phyloP scores from a whole-genome alignment of 2,888 invertebrate genomes.

The Ormyrus thymus region DNA sequence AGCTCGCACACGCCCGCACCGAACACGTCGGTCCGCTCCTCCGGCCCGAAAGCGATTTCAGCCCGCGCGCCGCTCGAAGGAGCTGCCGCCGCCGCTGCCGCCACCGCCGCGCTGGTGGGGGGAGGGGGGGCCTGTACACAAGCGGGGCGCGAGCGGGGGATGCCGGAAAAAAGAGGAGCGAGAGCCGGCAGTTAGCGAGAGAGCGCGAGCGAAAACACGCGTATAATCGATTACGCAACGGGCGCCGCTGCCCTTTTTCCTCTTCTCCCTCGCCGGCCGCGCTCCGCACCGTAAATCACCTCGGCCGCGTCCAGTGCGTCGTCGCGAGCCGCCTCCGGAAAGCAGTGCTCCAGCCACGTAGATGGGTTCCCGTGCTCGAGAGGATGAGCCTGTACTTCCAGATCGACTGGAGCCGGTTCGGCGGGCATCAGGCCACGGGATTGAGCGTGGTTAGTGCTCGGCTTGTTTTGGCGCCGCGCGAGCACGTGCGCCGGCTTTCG shows the following conservation, averaged over 20 bases:
- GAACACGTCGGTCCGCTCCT: too few relatives aligned
- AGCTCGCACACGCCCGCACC: constrained; percentile 15
- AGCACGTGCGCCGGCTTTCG: constrained; percentile 30
- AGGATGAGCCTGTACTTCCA: constrained; percentile 55
- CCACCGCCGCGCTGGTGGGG: too few relatives aligned
- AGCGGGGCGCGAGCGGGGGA: constrained; percentile 16
- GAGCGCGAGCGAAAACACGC: constrained; percentile 52
- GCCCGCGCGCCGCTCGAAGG: background rate
- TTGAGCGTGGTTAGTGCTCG: constrained; percentile 48
- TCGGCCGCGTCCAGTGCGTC: background rate
- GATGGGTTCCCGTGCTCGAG: too few relatives aligned
- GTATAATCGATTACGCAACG: constrained; percentile 49
- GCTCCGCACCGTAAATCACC: background rate
- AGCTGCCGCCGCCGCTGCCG: too few relatives aligned
- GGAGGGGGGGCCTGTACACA: too few relatives aligned
- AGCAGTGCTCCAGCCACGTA: too few relatives aligned
- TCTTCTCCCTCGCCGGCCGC: background rate
- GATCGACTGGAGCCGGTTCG: constrained; percentile 56
- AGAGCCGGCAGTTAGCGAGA: constrained; percentile 41
- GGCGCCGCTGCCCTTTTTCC: constrained; percentile 10
- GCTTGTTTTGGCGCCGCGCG: background rate
- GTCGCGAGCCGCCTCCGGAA: too few relatives aligned
- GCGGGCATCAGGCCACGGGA: constrained; percentile 46
- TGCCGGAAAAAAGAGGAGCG: constrained; percentile 25
- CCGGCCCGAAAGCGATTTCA: constrained; percentile 16